Evolutionary conservation across 2,113 vertebrate species (phyloP).

Genomic region (Poecile atricapillus): DNA sequence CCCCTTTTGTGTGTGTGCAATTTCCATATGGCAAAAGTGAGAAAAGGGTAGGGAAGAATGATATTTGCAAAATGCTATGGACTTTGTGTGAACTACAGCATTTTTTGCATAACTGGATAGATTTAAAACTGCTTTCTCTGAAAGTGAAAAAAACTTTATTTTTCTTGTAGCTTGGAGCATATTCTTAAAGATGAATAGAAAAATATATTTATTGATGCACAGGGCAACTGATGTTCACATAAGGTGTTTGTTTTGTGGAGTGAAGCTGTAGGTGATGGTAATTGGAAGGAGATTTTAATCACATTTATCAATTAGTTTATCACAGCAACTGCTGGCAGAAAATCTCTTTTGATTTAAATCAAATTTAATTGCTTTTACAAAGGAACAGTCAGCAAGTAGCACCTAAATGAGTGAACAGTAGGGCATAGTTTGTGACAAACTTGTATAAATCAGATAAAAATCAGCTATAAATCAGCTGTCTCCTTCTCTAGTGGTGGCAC

Average conservation of each 20-base stretch:
- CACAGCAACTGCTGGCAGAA: background rate
- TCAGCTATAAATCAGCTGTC: background rate
- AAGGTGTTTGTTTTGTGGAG: background rate
- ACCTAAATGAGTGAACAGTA: background rate
- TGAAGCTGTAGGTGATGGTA: background rate
- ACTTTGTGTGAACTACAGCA: background rate
- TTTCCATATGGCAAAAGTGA: background rate
- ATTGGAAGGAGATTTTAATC: background rate
- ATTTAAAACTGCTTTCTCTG: background rate
- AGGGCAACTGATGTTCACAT: background rate
- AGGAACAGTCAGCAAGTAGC: background rate
- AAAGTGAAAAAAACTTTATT: background rate
- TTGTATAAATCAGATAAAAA: background rate
- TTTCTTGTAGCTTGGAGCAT: background rate
- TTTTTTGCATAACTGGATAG: background rate
- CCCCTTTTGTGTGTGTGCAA: background rate
- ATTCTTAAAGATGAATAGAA: background rate
- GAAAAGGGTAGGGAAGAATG: background rate
- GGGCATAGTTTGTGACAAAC: background rate
- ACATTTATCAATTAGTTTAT: background rate
- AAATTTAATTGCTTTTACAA: background rate
- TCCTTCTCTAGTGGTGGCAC: background rate
- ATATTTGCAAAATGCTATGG: background rate
- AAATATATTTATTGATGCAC: background rate
- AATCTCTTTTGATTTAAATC: background rate